Conservation (phyloP, 2,888 invertebrate species). For the Pandemis corylana region DNA sequence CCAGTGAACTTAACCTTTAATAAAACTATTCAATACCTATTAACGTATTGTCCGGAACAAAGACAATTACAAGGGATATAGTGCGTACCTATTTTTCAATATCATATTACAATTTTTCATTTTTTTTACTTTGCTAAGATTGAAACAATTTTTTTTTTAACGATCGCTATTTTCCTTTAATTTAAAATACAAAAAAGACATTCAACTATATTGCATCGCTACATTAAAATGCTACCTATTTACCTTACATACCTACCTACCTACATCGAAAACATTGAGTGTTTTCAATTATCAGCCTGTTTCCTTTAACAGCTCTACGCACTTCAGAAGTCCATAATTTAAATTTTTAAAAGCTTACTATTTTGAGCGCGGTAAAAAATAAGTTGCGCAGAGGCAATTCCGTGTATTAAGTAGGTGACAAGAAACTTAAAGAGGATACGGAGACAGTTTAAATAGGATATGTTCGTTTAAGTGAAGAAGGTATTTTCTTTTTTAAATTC, state of each 20-base stretch:
- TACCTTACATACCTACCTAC: background rate
- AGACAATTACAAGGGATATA: too few relatives aligned
- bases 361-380: conserved; percentile 40
- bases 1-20: too few relatives aligned
- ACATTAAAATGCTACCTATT: background rate
- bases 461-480: too few relatives aligned
- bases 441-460: background rate
- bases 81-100: too few relatives aligned
- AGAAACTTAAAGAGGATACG: conserved; percentile 28
- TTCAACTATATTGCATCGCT: background rate
- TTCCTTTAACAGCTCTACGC: conserved; percentile 34
- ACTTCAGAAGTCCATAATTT: conserved; percentile 39
- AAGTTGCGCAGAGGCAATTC: conserved; percentile 14
- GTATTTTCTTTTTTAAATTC: background rate
- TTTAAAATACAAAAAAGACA: background rate
- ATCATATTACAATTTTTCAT: too few relatives aligned
- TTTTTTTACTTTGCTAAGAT: too few relatives aligned
- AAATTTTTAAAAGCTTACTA: conserved; percentile 39
- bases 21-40: too few relatives aligned
- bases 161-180: too few relatives aligned
- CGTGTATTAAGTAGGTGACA: conserved; percentile 20
- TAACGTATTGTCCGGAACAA: too few relatives aligned
- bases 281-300: conserved; percentile 40
- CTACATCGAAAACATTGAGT: conserved; percentile 27
- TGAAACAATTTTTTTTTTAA: too few relatives aligned